Evolutionary conservation across 2,888 invertebrate species (phyloP).

Genomic region (Nipponacmea schrenckii): DNA sequence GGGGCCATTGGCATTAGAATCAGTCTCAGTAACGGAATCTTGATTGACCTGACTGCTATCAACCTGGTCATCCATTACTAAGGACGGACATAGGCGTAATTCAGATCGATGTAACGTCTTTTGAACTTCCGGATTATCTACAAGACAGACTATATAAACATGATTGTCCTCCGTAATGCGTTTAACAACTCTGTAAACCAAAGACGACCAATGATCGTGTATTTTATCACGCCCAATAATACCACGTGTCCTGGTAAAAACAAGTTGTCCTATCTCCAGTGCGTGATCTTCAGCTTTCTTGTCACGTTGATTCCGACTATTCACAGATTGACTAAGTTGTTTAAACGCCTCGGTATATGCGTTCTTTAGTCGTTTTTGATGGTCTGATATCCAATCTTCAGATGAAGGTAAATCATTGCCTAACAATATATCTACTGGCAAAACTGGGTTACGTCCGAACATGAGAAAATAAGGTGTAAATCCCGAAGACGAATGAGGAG

Average conservation of each 20-base stretch:
- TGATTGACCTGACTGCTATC: no score
- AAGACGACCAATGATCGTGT: constrained; percentile 9
- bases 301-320: neutral
- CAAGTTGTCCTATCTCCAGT: constrained; percentile 9
- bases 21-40: no score
- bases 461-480: no score
- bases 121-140: neutral
- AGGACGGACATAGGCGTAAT: constrained; percentile 9
- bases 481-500: no score
- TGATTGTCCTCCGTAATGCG: constrained; percentile 6
- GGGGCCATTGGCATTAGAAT: no score
- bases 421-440: no score
- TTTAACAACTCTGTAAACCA: constrained; percentile 1
- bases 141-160: constrained; percentile 9
- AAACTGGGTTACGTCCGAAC: no score
- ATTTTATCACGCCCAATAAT: constrained; percentile 16
- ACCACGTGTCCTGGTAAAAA: constrained; percentile 10
- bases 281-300: constrained; percentile 9
- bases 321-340: neutral
- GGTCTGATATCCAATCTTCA: constrained; percentile 17
- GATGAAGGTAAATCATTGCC: no score
- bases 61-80: no score
- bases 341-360: neutral
- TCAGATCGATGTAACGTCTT: constrained; percentile 11
- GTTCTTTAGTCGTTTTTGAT: neutral